Conservation (phyloP, 2,113 vertebrate species). For the Pelusios castaneus region DNA sequence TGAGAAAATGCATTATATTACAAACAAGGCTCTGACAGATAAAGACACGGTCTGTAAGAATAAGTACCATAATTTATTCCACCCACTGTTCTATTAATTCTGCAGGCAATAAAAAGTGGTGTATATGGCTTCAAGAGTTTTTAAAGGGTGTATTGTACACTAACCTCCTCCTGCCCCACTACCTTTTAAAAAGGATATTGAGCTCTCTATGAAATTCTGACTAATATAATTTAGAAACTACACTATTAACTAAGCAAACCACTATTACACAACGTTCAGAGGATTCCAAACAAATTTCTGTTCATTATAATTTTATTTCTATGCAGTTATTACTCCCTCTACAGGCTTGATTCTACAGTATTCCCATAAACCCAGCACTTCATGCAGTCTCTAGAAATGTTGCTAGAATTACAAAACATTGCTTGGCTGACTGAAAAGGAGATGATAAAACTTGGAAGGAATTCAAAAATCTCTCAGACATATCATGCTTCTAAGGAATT, state of each 20-base stretch:
- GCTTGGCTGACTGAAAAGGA: neutral
- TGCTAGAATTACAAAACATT: neutral
- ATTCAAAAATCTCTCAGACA: neutral
- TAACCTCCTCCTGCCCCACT: neutral
- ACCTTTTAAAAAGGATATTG: neutral
- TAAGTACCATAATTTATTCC: neutral
- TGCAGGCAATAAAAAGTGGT: neutral
- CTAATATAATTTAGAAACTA: neutral
- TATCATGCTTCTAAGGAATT: neutral
- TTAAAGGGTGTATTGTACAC: neutral
- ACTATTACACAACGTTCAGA: accelerated
- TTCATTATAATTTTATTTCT: accelerated
- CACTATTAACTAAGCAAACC: neutral
- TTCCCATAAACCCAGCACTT: neutral
- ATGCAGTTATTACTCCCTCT: neutral
- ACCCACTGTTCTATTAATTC: neutral
- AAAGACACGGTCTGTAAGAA: neutral
- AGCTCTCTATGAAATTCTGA: neutral
- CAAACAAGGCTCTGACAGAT: neutral
- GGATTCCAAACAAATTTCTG: neutral
- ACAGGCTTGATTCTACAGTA: neutral
- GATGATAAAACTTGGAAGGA: neutral
- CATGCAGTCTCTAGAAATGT: neutral
- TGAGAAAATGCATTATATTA: neutral
- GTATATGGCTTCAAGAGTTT: neutral